Percentiles rank a stretch among this genome's conserved stretches.
phyloP scores from a whole-genome alignment of 2,888 invertebrate species.

The Diploptera punctata region DNA sequence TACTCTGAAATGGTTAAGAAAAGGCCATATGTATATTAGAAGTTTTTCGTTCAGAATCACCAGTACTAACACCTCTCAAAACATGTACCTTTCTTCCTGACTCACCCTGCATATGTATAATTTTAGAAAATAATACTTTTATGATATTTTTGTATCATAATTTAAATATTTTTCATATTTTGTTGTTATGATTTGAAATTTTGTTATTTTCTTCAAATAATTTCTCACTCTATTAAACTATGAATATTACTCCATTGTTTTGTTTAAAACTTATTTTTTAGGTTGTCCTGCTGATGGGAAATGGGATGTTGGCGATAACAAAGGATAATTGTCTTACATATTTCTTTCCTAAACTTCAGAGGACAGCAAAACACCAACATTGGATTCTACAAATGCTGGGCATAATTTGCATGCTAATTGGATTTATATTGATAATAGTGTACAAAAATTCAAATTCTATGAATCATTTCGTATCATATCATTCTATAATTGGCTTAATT shows the following conservation, averaged over 20 bases:
- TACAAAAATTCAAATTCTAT: constrained; percentile 29
- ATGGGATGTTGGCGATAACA: constrained; percentile 36
- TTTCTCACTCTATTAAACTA: too few relatives aligned
- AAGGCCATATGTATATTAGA: too few relatives aligned
- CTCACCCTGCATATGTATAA: too few relatives aligned
- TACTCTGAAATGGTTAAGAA: too few relatives aligned
- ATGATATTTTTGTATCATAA: too few relatives aligned
- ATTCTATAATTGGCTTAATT: constrained; percentile 34
- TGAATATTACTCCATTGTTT: neutral
- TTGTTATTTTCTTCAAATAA: too few relatives aligned
- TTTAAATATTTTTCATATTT: too few relatives aligned
- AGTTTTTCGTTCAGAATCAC: too few relatives aligned
- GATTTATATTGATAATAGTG: constrained; percentile 34
- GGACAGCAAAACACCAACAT: constrained; percentile 16
- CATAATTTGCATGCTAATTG: constrained; percentile 33
- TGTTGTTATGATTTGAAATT: too few relatives aligned
- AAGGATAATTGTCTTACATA: constrained; percentile 30
- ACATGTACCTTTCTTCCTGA: too few relatives aligned
- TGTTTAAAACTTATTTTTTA: constrained; percentile 7
- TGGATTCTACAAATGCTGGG: constrained; percentile 35
- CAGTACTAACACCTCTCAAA: too few relatives aligned
- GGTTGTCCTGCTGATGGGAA: constrained; percentile 33
- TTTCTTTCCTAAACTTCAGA: constrained; percentile 15
- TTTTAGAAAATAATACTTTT: too few relatives aligned
- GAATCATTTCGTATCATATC: constrained; percentile 32